Conservation (phyloP, 2,797 vertebrate genomes). For the Gambusia yucatana region DNA sequence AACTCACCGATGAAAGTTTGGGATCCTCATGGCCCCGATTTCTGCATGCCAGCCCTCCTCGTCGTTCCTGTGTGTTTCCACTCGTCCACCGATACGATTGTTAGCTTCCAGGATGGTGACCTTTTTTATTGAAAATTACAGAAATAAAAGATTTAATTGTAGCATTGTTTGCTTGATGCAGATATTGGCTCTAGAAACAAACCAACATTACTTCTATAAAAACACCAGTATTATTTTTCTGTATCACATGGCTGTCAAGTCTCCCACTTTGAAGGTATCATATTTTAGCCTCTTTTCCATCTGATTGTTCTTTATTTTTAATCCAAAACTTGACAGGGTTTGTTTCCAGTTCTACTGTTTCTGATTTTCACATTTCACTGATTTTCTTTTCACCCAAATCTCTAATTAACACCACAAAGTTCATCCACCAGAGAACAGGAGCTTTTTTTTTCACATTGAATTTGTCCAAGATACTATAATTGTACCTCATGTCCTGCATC, state of each 20-base stretch:
- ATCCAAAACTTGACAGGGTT: no score
- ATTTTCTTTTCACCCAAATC: neutral
- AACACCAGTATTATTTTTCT: neutral
- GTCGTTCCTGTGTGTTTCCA: slow-evolving; percentile 77
- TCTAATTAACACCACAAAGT: neutral
- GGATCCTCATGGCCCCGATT: slow-evolving; percentile 86
- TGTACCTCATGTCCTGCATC: slow-evolving; percentile 73
- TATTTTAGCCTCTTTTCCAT: no score
- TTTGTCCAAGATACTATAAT: neutral
- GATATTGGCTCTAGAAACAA: neutral
- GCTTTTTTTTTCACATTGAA: neutral
- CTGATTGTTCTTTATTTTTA: no score
- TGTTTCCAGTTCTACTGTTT: neutral
- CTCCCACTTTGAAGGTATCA: no score
- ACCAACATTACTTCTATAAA: neutral
- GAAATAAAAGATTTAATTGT: neutral
- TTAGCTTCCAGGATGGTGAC: slow-evolving; percentile 81
- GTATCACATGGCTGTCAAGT: no score
- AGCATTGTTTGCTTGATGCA: neutral
- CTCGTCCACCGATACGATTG: slow-evolving; percentile 76
- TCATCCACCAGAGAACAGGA: neutral
- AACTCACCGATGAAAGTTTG: slow-evolving; percentile 74
- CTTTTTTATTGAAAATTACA: slow-evolving; percentile 26
- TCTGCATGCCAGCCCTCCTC: slow-evolving; percentile 81
- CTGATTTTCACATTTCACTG: neutral